Conservation (phyloP, 2,888 invertebrate species). For the Teleogryllus oceanicus region DNA sequence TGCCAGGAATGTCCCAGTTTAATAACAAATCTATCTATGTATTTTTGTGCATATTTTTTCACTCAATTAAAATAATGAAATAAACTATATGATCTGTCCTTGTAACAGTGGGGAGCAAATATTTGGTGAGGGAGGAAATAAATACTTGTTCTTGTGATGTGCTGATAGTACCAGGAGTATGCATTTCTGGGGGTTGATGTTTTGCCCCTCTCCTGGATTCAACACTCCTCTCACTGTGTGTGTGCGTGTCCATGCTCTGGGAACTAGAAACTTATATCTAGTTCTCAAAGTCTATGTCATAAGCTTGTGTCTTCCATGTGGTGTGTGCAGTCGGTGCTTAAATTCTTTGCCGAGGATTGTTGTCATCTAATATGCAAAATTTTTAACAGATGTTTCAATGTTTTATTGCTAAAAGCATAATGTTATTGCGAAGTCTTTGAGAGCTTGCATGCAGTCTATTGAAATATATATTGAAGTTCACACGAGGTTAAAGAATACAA, state of each 20-base stretch:
- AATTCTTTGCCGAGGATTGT: background rate
- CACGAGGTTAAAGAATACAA: background rate
- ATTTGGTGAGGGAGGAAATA: background rate
- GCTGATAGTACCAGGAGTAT: background rate
- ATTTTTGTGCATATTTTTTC: conserved; percentile 18
- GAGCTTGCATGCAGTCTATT: background rate
- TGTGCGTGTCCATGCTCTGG: background rate
- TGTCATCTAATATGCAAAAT: background rate
- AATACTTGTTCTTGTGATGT: background rate
- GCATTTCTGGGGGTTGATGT: background rate
- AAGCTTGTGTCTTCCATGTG: conserved; percentile 18
- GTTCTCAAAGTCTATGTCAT: background rate
- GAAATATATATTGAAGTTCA: background rate
- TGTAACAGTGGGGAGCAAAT: background rate
- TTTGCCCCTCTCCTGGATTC: conserved; percentile 9
- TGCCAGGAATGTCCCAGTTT: background rate
- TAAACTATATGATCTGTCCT: background rate
- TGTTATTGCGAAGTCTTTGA: background rate
- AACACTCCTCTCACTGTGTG: background rate
- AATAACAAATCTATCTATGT: conserved; percentile 10
- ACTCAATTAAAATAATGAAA: background rate
- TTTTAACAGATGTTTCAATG: background rate
- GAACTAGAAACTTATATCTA: background rate
- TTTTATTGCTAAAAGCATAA: background rate
- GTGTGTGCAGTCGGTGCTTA: conserved; percentile 3